A percentile compares a stretch with the other conserved stretches of the same genome.
phyloP scores from a whole-genome alignment of 2,888 invertebrate genomes.

The Cataglyphis livida region DNA sequence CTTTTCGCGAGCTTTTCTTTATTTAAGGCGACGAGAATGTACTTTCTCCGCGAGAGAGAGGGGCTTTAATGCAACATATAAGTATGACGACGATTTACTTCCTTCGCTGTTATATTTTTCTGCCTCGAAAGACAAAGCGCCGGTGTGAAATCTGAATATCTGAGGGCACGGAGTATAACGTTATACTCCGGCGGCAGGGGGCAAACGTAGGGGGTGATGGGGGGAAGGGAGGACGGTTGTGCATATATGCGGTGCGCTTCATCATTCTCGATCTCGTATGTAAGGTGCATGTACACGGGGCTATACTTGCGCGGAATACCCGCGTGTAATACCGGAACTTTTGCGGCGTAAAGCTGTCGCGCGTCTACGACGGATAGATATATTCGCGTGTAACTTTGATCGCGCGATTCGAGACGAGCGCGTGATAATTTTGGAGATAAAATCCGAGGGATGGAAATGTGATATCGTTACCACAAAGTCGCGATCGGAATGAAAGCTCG shows the following conservation, averaged over 20 bases:
- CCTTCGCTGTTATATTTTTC: conserved; percentile 58
- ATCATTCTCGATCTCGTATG: conserved; percentile 72
- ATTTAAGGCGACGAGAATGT: conserved; percentile 44
- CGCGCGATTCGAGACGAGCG: neutral
- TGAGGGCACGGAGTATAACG: conserved; percentile 61
- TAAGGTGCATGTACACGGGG: conserved; percentile 57
- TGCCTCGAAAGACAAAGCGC: conserved; percentile 63
- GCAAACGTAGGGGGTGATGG: conserved; percentile 41
- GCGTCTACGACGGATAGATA: neutral
- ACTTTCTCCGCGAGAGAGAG: conserved; percentile 10
- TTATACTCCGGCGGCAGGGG: conserved; percentile 43
- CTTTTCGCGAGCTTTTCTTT: conserved; percentile 51
- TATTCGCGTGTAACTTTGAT: neutral
- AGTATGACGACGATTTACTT: conserved; percentile 54
- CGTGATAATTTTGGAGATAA: conserved; percentile 35
- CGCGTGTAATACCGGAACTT: conserved; percentile 59
- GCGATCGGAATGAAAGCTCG: conserved; percentile 23
- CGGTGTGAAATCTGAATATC: conserved; percentile 69
- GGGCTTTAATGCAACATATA: conserved; percentile 51
- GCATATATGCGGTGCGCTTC: conserved; percentile 68
- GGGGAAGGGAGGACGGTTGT: conserved; percentile 24
- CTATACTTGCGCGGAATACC: conserved; percentile 60
- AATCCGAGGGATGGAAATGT: neutral
- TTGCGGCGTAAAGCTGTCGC: conserved; percentile 8
- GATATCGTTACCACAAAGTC: neutral